Percentiles rank a stretch among this genome's conserved stretches.
phyloP scores from a whole-genome alignment of 2,113 vertebrate genomes.

The Hemibagrus wyckioides region DNA sequence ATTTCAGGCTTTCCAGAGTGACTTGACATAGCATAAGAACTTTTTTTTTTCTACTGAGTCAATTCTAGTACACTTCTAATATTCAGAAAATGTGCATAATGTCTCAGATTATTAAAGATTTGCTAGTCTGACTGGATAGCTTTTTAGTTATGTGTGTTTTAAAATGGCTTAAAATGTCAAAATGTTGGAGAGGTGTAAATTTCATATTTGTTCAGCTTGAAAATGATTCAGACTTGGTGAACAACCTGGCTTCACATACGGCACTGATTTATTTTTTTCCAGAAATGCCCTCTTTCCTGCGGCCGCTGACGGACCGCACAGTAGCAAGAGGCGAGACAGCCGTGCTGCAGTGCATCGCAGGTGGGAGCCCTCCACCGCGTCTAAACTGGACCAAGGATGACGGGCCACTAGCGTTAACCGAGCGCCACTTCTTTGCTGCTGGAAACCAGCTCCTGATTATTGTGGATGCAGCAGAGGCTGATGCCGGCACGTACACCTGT shows the following conservation, averaged over 20 bases:
- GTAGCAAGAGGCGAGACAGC: constrained; percentile 92
- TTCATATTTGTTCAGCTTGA: not conserved
- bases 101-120: too few species aligned
- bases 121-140: not conserved
- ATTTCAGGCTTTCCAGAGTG: not conserved
- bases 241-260: not conserved
- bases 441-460: constrained; percentile 95
- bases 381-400: constrained; percentile 98
- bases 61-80: not conserved
- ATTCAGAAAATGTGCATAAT: not conserved
- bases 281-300: constrained; percentile 93
- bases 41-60: not conserved
- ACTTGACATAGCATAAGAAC: not conserved
- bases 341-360: constrained; percentile 93
- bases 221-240: not conserved
- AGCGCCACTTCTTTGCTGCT: constrained; percentile 95
- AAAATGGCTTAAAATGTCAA: not conserved
- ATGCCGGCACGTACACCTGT: constrained; percentile 92
- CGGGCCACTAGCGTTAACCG: constrained; percentile 84
- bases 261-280: not conserved
- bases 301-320: constrained; percentile 86
- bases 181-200: not conserved
- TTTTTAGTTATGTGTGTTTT: not conserved
- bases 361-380: constrained; percentile 87
- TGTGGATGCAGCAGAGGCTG: constrained; percentile 85